Evolutionary conservation across 2,113 vertebrate genomes (phyloP).

Genomic region (Helogale parvula): DNA sequence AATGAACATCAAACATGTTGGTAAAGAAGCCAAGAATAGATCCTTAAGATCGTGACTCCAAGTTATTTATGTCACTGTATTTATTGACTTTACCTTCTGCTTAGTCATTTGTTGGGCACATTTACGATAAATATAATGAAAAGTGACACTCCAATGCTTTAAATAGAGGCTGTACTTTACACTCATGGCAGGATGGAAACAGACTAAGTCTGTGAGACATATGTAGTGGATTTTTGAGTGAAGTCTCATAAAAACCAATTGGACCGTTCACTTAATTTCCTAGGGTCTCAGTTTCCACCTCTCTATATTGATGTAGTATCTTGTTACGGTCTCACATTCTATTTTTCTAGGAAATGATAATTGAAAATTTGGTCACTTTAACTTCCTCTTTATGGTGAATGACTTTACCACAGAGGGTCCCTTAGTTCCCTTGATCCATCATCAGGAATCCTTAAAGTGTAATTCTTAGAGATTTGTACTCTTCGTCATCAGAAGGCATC

Average conservation of each 20-base stretch:
- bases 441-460: background rate
- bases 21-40: conserved; percentile 58
- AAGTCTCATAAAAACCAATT: background rate
- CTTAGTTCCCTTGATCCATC: background rate
- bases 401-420: background rate
- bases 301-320: background rate
- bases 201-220: background rate
- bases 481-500: background rate
- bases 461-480: background rate
- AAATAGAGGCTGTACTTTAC: conserved; percentile 39
- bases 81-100: conserved; percentile 69
- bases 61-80: conserved; percentile 69
- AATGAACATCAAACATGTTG: conserved; percentile 49
- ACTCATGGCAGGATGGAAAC: background rate
- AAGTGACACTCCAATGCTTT: conserved; percentile 26
- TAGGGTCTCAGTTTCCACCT: background rate
- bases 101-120: conserved; percentile 55
- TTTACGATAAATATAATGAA: conserved; percentile 67
- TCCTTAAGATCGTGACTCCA: conserved; percentile 51
- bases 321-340: background rate
- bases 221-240: background rate
- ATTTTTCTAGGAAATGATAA: background rate
- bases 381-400: background rate
- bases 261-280: background rate
- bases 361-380: background rate